Evolutionary conservation across 2,113 vertebrate species (phyloP).

Genomic region (Camelus bactrianus): DNA sequence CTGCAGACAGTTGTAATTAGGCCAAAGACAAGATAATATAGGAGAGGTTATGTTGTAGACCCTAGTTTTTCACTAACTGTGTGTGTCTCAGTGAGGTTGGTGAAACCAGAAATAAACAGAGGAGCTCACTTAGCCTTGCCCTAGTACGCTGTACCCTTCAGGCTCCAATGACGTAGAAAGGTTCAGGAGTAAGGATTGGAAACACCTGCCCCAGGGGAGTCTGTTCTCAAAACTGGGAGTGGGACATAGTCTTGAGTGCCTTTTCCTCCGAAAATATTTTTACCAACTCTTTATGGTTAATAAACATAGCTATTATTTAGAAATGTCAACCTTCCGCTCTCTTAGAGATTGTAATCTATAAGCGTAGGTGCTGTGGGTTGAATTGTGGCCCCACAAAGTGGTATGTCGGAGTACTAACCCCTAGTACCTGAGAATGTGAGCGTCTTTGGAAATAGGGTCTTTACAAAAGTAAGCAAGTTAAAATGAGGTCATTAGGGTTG

Average conservation of each 20-base stretch:
- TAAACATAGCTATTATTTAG: background rate
- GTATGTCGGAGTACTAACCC: background rate
- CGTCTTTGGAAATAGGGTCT: background rate
- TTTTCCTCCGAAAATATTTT: background rate
- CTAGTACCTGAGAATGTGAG: background rate
- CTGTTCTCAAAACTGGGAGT: background rate
- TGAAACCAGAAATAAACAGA: background rate
- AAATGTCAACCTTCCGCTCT: background rate
- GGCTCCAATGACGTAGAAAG: background rate
- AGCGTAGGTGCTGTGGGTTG: background rate
- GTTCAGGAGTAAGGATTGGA: background rate
- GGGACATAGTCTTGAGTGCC: background rate
- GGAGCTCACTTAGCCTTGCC: background rate
- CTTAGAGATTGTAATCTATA: background rate
- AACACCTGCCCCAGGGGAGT: no score
- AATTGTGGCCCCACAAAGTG: background rate
- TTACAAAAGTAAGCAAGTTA: background rate
- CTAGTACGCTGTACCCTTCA: background rate
- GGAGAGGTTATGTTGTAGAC: background rate
- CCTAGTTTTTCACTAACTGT: background rate
- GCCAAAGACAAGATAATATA: slow-evolving; percentile 27
- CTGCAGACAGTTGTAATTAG: background rate
- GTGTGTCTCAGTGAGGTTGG: background rate
- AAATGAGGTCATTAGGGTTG: background rate
- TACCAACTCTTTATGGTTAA: background rate